Conservation (phyloP, 2,888 invertebrate species). For the Balanococcus diminutus region DNA sequence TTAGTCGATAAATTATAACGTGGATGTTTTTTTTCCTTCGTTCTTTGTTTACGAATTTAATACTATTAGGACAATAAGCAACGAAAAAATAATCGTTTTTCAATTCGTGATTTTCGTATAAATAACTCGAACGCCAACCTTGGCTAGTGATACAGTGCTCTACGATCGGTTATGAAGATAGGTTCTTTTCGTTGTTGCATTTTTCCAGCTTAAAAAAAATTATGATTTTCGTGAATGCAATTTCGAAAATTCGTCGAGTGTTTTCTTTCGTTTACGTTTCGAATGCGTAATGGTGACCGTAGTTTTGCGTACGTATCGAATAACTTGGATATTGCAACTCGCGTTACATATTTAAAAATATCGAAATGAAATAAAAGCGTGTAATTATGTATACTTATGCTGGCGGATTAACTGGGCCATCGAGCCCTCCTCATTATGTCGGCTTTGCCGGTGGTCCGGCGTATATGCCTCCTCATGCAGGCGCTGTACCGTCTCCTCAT, state of each 20-base stretch:
- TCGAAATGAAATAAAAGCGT: background rate
- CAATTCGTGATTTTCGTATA: constrained; percentile 47
- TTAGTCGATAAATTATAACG: background rate
- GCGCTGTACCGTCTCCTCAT: background rate
- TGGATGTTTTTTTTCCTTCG: constrained; percentile 31
- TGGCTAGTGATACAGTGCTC: background rate
- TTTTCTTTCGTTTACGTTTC: background rate
- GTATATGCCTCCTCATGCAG: constrained; percentile 42
- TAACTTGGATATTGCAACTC: background rate
- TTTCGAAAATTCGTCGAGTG: background rate
- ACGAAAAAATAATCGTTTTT: constrained; percentile 40
- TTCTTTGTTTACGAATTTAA: constrained; percentile 12
- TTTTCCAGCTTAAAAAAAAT: background rate
- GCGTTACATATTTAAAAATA: background rate
- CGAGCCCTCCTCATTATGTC: constrained; percentile 49
- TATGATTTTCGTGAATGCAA: background rate
- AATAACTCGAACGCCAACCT: constrained; percentile 23
- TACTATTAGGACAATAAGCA: background rate
- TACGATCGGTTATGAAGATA: background rate
- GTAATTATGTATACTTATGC: constrained; percentile 46
- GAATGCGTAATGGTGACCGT: background rate
- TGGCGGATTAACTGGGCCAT: constrained; percentile 33
- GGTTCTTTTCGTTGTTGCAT: background rate
- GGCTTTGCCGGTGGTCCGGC: constrained; percentile 34
- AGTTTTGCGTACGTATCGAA: background rate